Percentiles rank a stretch among this genome's conserved stretches.
These are phyloP conservation scores for Peromyscus nudipes DNA, from an alignment of 2,797 vertebrate genomes.

Conservation along the genomic window DNA sequence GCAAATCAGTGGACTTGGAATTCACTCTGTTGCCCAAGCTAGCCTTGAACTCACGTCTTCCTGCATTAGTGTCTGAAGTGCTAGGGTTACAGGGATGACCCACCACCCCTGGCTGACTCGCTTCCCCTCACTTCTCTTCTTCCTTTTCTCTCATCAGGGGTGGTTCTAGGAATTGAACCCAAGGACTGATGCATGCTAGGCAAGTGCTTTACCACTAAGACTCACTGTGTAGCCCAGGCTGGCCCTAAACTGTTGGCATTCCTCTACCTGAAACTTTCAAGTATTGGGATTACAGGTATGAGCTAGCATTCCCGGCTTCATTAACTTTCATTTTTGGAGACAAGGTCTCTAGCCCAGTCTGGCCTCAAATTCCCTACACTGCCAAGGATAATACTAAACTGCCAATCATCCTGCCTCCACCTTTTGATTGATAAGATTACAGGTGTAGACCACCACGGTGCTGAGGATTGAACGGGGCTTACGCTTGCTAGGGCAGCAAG, in stretches of 20 bases:
- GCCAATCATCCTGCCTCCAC: not conserved
- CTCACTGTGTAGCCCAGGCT: not conserved
- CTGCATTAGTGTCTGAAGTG: not conserved
- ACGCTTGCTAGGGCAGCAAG: not conserved
- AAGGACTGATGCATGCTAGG: no score
- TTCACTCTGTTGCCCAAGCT: not conserved
- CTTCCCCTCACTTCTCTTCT: not conserved
- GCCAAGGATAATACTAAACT: not conserved
- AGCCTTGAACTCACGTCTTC: not conserved
- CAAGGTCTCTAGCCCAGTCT: not conserved
- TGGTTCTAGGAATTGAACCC: not conserved
- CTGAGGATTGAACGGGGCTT: no score
- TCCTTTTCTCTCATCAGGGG: not conserved
- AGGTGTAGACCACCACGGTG: not conserved
- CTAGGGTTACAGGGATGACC: not conserved
- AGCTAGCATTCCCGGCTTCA: not conserved
- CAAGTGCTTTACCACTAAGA: not conserved
- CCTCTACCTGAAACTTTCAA: not conserved
- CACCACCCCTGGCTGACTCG: not conserved
- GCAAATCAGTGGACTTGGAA: not conserved
- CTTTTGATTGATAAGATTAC: not conserved
- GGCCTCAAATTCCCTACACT: not conserved
- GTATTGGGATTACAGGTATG: no score
- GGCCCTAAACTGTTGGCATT: not conserved
- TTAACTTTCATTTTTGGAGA: not conserved